These are phyloP conservation scores for Lutjanus erythropterus DNA, from an alignment of 2,113 vertebrate genomes.

Conservation along the genomic window DNA sequence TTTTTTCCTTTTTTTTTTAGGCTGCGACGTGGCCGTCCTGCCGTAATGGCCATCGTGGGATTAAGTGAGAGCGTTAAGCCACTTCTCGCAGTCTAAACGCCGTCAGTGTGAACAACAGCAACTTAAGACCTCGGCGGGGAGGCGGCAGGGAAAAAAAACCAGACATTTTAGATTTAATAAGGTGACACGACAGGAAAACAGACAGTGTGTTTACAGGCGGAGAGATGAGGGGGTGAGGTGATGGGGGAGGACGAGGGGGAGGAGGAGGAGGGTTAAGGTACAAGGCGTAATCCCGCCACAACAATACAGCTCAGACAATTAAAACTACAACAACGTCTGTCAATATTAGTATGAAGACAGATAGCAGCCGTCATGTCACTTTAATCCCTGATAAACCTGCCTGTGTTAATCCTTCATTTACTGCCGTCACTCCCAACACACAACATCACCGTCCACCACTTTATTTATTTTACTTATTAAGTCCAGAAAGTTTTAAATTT, in stretches of 20 bases:
- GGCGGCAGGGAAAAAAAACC: conserved; percentile 32
- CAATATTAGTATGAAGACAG: conserved; percentile 69
- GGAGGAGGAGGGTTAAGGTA: conserved; percentile 22
- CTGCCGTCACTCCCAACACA: conserved; percentile 15
- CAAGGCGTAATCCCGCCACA: conserved; percentile 62
- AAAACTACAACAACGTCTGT: conserved; percentile 70
- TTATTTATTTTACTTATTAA: conserved; percentile 43
- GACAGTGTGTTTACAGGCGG: conserved; percentile 52
- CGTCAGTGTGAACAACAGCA: conserved; percentile 60
- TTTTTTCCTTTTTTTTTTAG: not conserved
- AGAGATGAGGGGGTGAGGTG: conserved; percentile 15
- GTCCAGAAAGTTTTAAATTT: conserved; percentile 38
- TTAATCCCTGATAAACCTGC: conserved; percentile 78
- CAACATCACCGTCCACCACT: not conserved
- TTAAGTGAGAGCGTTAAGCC: conserved; percentile 76
- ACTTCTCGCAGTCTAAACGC: conserved; percentile 57
- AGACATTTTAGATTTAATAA: conserved; percentile 62
- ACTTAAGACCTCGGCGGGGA: conserved; percentile 56
- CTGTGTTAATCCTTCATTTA: conserved; percentile 74
- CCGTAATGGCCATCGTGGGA: conserved; percentile 72
- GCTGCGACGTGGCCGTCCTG: conserved; percentile 59
- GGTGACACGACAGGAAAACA: conserved; percentile 33
- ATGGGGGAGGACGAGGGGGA: not conserved
- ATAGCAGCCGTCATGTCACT: conserved; percentile 66
- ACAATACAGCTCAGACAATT: conserved; percentile 73